Evolutionary conservation across 2,797 vertebrate genomes (phyloP), one percentile per base, ranked within the genome.

Genomic region (Myiotriccus ornatus): DNA sequence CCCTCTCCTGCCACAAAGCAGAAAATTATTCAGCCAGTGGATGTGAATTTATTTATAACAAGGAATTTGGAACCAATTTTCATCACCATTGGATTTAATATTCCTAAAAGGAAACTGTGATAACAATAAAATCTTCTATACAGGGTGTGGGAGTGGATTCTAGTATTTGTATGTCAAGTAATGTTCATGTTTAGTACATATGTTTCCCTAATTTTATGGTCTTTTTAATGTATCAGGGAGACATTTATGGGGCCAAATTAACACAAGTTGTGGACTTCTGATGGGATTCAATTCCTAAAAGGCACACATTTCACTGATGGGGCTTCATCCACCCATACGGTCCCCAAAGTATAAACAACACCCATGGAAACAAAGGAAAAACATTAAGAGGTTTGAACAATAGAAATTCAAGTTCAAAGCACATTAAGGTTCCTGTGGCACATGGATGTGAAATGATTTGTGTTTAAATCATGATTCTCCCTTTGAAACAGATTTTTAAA

Each of bases 351-450:
- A 57, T 37, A 81, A 94, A 81, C 52, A 92, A 44, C 15, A 84
- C 39, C 65, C 87, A 90, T 16, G 57, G 85, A 93, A 88, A 93
- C 76, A 94, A 86, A 91, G n/a, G 46, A 12, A 88, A 77, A 95
- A 86, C 50, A 78, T 0, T 39, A 25, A 78, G 65, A 81, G 28
- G 21, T 34, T 35, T 64, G 55, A 96, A 96, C 73, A 96, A 94
- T 68, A 95, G 93, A 84, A n/a, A 75, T 12, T 81, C 53, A 47
- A 75, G 55, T 44, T 75, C 78, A 65, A 11, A 27, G 67, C 52
- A 76, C 74, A 70, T 87, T 55, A 69, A 87, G 47, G 60, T 67
- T 92, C 76, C 78, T 73, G 69, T 52, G 69, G 71, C 76, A 91
- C 73, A 85, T 43, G 28, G 44, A 62, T 23, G 20, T 56, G 46